Base-by-base conservation (phyloP, 1,140 invertebrate species). In the Ptiloglossa arizonensis region DNA sequence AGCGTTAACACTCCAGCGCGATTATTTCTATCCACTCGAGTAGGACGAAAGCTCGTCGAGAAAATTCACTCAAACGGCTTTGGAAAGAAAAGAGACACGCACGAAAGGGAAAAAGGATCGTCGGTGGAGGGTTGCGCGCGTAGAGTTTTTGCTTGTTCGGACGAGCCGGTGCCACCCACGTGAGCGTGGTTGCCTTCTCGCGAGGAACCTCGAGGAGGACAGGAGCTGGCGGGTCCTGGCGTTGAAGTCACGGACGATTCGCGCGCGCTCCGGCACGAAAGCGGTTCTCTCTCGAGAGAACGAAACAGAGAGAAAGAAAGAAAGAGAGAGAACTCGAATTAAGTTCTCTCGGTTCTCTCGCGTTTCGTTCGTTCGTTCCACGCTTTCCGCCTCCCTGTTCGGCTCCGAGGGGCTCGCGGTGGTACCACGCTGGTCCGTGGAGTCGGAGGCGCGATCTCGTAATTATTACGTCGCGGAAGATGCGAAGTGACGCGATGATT, bases 401-500 rank as follows among this genome's bases (percentile, higher is more conserved):
- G 73, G 35, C 67, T 59, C 68, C 38, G 54, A 44, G 56, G 69
- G 15, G 82, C 52, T 70, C 63, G 38, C 52, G 77, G 22, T 1
- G 32, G 54, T 32, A 69, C 68, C 81, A 71, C 50, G n/a, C n/a
- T n/a, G 70, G 70, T 62, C 15, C 35, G 15, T 46, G 78, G n/a
- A 80, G 64, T 80, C 72, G 70, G 73, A 83, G 81, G 81, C 79
- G 86, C 83, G 81, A 87, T 87, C 83, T 85, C 75, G 76, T 87
- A 87, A 87, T 87, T 87, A 87, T 86, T 78, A 85, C 83, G 78
- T 87, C 82, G 80, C 64, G 66, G 62, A 60, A 79, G 78, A 86
- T 85, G 72, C 72, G 77, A 86, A 87, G 80, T 87, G 83, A 87
- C 81, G 75, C 85, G 86, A 81, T 87, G 86, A 87, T 87, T 87